phyloP scores from a whole-genome alignment of 2,113 vertebrate genomes.

The Ursus arctos region DNA sequence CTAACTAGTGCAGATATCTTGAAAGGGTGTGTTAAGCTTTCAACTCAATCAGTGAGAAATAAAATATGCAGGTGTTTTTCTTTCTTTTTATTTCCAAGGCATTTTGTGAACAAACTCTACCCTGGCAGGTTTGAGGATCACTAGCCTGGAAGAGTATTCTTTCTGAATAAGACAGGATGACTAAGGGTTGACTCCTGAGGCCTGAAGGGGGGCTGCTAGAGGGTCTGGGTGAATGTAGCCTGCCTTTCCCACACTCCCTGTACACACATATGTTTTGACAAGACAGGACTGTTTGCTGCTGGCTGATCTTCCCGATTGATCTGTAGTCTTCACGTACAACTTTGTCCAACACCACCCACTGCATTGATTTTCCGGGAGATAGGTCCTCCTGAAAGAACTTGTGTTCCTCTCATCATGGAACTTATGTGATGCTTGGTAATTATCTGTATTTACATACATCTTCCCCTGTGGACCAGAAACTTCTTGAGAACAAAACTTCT shows the following conservation, averaged over 20 bases:
- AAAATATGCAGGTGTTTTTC: background rate
- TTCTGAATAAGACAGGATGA: background rate
- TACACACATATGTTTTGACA: background rate
- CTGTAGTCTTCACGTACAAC: background rate
- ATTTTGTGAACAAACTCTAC: background rate
- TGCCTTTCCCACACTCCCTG: background rate
- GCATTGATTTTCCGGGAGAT: too few species aligned
- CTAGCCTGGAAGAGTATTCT: background rate
- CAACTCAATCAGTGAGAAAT: background rate
- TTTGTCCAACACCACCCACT: background rate
- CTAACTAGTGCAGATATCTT: background rate
- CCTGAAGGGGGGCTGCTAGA: fast-evolving
- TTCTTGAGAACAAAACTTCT: background rate
- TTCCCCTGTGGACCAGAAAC: background rate
- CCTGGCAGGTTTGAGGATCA: background rate
- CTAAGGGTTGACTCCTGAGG: background rate
- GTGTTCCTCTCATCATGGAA: background rate
- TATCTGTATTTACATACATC: background rate
- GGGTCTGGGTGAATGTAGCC: fast-evolving
- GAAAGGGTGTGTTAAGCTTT: background rate
- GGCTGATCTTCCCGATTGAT: background rate
- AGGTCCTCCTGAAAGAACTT: background rate
- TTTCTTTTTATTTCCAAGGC: background rate
- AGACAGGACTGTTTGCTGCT: fast-evolving
- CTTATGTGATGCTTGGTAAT: background rate